phyloP scores from a whole-genome alignment of 2,113 vertebrate species.

The Brachionichthys hirsutus region DNA sequence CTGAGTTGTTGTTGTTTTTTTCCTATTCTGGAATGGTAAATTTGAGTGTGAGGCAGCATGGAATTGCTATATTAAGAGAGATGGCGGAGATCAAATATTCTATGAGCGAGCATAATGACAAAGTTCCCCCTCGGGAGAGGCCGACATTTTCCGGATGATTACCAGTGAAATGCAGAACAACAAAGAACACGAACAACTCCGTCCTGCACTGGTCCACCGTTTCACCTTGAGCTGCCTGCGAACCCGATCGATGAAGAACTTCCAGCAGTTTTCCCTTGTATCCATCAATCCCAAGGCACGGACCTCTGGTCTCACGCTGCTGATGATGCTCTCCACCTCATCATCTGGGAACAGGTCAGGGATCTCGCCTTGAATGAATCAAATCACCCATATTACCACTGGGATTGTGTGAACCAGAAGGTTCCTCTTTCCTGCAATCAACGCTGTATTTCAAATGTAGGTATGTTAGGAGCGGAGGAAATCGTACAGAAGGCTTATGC shows the following conservation, averaged over 20 bases:
- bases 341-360: conserved; percentile 91
- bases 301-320: conserved; percentile 84
- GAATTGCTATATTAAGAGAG: conserved; percentile 33
- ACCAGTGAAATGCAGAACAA: conserved; percentile 20
- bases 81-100: conserved; percentile 34
- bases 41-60: conserved; percentile 35
- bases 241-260: conserved; percentile 90
- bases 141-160: conserved; percentile 21
- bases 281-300: conserved; percentile 83
- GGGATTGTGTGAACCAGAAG: neutral
- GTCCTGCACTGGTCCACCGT: neutral
- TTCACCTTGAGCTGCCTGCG: conserved; percentile 89
- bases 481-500: conserved; percentile 40
- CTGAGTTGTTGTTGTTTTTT: conserved; percentile 8
- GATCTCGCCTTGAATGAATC: conserved; percentile 86
- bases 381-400: conserved; percentile 12
- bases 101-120: conserved; percentile 33
- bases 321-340: conserved; percentile 89
- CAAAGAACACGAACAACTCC: conserved; percentile 5
- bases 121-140: conserved; percentile 13
- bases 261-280: conserved; percentile 91
- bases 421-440: no score
- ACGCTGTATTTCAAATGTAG: conserved; percentile 10
- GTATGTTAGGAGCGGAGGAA: conserved; percentile 29
- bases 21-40: conserved; percentile 26